Base-by-base conservation (phyloP, 1,140 invertebrate genomes). In the Zaprionus inermis region DNA sequence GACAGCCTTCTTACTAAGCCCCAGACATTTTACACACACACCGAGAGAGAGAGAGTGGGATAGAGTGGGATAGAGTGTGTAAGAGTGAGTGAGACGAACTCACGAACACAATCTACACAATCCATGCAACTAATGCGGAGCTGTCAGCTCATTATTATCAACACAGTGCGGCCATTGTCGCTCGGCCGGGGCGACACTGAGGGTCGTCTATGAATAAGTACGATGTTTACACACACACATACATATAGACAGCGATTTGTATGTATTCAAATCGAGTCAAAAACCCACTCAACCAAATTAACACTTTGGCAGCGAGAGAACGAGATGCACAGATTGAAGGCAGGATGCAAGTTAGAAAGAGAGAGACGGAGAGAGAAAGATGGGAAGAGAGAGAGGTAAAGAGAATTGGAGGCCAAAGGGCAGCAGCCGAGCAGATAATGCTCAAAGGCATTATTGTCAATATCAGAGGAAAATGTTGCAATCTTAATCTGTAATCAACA, bases 401-500 rank as follows among this genome's bases (percentile, higher is more conserved):
- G 57, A 24, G 51, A 30, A 44, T 20, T 38, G 69, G 51, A 65
- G 70, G 63, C 59, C 71, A 79, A 68, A 72, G 75, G 79, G 57
- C 81, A 84, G 61, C 72, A 46, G 61, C 72, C 36, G 54, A 68
- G 72, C 32, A 72, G 60, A 76, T 76, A 76, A 76, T 70, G 74
- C 81, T 80, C 81, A 84, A 81, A 85, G 81, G 73, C 83, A 83
- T 88, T 80, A 80, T 88, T 89, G 84, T 84, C 84, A 88, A 89
- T 88, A 89, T 76, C 67, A 77, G 79, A 79, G 67, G 80, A 78
- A 88, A 86, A 86, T 86, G 83, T 86, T 86, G 82, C 82, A 88
- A 86, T 86, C 82, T 86, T 86, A 89, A 88, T 88, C 84, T 89
- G 84, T 88, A 88, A 89, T 88, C 84, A 88, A 88, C 84, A 88